A percentile compares a stretch with the other conserved stretches of the same genome.
Evolutionary conservation across 2,888 invertebrate species (phyloP).

Genomic region (Temnothorax ravouxi): DNA sequence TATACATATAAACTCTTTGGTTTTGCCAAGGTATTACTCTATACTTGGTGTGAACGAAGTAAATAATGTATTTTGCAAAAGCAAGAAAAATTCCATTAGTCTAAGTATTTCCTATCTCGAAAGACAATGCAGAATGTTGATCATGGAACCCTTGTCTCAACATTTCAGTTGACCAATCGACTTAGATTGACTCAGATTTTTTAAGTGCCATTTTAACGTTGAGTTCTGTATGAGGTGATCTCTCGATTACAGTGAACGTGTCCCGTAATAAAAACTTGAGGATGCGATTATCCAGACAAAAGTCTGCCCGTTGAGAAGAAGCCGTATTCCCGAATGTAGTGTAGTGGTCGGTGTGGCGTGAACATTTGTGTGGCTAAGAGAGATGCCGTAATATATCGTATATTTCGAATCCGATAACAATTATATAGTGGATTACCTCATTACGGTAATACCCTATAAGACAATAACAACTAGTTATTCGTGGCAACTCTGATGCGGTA

Average conservation of each 20-base stretch:
- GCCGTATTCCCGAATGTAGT: slow-evolving; percentile 52
- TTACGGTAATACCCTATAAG: slow-evolving; percentile 69
- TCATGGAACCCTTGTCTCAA: slow-evolving; percentile 13
- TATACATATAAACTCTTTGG: slow-evolving; percentile 77
- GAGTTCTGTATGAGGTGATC: slow-evolving; percentile 73
- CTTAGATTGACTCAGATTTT: slow-evolving; percentile 47
- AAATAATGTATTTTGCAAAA: slow-evolving; percentile 63
- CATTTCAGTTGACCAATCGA: slow-evolving; percentile 40
- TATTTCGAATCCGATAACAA: slow-evolving; percentile 67
- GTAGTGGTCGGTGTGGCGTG: slow-evolving; percentile 53
- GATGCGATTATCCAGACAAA: slow-evolving; percentile 46
- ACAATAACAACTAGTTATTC: slow-evolving; percentile 73
- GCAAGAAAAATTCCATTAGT: slow-evolving; percentile 61
- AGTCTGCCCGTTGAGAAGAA: slow-evolving; percentile 40
- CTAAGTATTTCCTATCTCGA: slow-evolving; percentile 76
- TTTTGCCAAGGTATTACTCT: slow-evolving; percentile 77
- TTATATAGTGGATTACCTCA: slow-evolving; percentile 72
- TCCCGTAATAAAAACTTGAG: slow-evolving; percentile 13
- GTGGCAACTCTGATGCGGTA: slow-evolving; percentile 75
- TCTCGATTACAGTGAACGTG: slow-evolving; percentile 16
- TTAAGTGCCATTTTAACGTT: slow-evolving; percentile 65
- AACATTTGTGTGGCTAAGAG: slow-evolving; percentile 68
- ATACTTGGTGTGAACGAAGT: slow-evolving; percentile 60
- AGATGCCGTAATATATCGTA: slow-evolving; percentile 64
- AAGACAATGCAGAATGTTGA: slow-evolving; percentile 69